Conservation (phyloP, 1,140 invertebrate species). For the Drosophila orena region DNA sequence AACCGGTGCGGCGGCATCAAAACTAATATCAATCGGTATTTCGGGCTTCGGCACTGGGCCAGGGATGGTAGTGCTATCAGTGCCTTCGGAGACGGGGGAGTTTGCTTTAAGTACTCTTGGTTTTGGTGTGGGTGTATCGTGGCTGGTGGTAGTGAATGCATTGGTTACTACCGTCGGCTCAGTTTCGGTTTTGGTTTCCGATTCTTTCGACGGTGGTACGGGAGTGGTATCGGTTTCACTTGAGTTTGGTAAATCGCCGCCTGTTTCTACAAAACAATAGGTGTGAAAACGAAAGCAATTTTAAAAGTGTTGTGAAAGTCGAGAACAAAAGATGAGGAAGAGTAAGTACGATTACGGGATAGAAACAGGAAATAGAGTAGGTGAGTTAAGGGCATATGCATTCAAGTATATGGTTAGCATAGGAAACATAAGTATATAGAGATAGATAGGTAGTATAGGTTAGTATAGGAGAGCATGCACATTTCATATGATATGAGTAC, state of each 20-base stretch:
- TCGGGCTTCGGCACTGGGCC: conserved; percentile 57
- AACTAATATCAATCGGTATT: conserved; percentile 54
- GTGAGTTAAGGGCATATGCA: conserved; percentile 36
- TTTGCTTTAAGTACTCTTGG: conserved; percentile 75
- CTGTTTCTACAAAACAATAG: conserved; percentile 85
- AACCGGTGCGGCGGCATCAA: conserved; percentile 60
- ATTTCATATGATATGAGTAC: conserved; percentile 41
- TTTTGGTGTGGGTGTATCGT: conserved; percentile 80
- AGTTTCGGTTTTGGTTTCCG: conserved; percentile 41
- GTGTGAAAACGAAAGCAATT: conserved; percentile 82
- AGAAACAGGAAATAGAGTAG: conserved; percentile 21
- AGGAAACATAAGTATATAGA: conserved; percentile 49
- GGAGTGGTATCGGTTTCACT: conserved; percentile 82
- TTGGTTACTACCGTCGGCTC: conserved; percentile 55
- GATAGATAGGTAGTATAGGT: conserved; percentile 32
- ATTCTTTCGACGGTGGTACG: conserved; percentile 69
- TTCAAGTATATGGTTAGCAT: conserved; percentile 37
- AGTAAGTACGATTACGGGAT: conserved; percentile 52
- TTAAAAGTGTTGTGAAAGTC: conserved; percentile 81
- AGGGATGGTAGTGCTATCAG: conserved; percentile 64
- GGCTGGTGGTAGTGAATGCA: conserved; percentile 53
- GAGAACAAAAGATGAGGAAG: conserved; percentile 66
- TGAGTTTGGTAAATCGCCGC: conserved; percentile 79
- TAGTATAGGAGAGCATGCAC: conserved; percentile 42
- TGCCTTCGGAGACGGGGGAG: conserved; percentile 69